Evolutionary conservation across 2,797 vertebrate genomes (phyloP).

Genomic region (Gorsachius magnificus): DNA sequence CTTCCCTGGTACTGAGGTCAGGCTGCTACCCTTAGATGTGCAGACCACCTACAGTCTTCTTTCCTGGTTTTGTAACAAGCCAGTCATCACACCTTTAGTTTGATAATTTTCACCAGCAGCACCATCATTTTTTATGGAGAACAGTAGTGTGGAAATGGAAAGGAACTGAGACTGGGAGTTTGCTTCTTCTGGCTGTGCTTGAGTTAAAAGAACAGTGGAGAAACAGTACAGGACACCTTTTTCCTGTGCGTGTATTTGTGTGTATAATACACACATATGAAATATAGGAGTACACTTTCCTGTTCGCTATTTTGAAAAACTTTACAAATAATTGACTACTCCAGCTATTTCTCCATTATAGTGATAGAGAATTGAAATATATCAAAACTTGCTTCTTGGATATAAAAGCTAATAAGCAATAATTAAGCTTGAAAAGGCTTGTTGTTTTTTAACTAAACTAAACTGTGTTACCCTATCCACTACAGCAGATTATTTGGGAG

Average conservation of each 20-base stretch:
- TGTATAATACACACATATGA: accelerated
- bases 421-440: not conserved
- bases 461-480: not conserved
- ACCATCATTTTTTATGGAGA: not conserved
- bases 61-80: not conserved
- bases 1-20: too few species aligned
- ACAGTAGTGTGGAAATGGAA: not conserved
- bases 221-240: not conserved
- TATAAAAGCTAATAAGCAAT: not conserved
- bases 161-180: not conserved
- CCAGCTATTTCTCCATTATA: not conserved
- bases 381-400: not conserved
- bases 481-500: not conserved
- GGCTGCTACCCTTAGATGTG: not conserved
- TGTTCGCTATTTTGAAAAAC: not conserved
- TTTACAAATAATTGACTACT: not conserved
- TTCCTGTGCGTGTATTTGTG: not conserved
- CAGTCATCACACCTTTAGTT: not conserved
- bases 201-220: not conserved
- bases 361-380: not conserved
- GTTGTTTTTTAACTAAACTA: not conserved
- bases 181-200: not conserved
- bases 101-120: not conserved
- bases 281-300: not conserved
- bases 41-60: not conserved